Base-by-base conservation (phyloP, 1,140 invertebrate genomes). In the Holotrichia oblita region DNA sequence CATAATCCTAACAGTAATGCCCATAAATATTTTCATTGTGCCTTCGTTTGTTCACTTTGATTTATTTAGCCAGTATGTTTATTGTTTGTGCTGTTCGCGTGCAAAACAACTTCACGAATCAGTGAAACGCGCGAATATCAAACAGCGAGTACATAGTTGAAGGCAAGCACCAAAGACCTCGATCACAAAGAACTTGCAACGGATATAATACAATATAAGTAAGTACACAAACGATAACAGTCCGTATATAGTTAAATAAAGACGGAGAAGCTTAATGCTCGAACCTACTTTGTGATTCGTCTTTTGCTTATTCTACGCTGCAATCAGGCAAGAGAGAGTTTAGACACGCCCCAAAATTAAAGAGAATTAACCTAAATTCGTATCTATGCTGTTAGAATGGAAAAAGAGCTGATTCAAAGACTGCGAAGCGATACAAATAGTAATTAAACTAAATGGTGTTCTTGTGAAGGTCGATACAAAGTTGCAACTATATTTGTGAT, bases 321-420 rank as follows among this genome's bases (percentile, higher is more conserved):
- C 61, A 64, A 64, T 17, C 61, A 64, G 61, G n/a, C n/a, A n/a
- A n/a, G n/a, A n/a, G n/a, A n/a, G n/a, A n/a, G n/a, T n/a, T n/a
- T n/a, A n/a, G n/a, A n/a, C n/a, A n/a, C n/a, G n/a, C n/a, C n/a
- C n/a, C n/a, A n/a, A n/a, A n/a, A n/a, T n/a, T n/a, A n/a, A 64
- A 64, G 61, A 64, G 61, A 64, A 64, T 64, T 64, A 64, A 64
- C 61, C 61, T 64, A 64, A 64, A 64, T 64, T 22, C 61, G 61
- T 64, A 64, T 64, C 61, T 64, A 64, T 64, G 61, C 61, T 20
- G 61, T n/a, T n/a, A n/a, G n/a, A n/a, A n/a, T n/a, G n/a, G n/a
- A n/a, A n/a, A n/a, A n/a, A n/a, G n/a, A n/a, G n/a, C n/a, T n/a
- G n/a, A n/a, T n/a, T n/a, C n/a, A n/a, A n/a, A n/a, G n/a, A n/a